Evolutionary conservation across 2,113 vertebrate genomes (phyloP), one percentile per base, ranked within the genome.

Genomic region (Perca fluviatilis): DNA sequence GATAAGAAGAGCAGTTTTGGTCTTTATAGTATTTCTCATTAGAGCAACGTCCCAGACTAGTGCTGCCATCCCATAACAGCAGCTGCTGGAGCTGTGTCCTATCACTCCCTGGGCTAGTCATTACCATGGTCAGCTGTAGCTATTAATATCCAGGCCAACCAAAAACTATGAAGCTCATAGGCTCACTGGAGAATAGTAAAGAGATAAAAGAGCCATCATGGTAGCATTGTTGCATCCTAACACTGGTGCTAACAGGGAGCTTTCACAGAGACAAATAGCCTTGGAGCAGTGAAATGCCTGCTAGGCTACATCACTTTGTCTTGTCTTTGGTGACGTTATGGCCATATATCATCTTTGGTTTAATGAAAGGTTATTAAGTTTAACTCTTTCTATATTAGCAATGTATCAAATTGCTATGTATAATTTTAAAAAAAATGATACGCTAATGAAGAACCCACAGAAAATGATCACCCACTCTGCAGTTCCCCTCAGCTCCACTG

Each of bases 141-240:
- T 82, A 68, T 90, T 90, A 87, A 91, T 88, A 88, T 70, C 43
- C 46, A 73, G 71, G 73, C 83, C 69, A 67, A 79, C 50, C 71
- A 19, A 73, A 86, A 84, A 79, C 56, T 49, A 54, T 53, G 46
- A 27, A 83, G 82, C 84, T 88, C 83, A 60, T 65, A 84, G 83
- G 74, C 83, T 87, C 78, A 36, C 67, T 69, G 43, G 62, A 82
- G 87, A 86, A 61, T 50, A 78, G 87, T 79, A 77, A 47, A 76
- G 51, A 91, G 86, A 88, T 91, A 92, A 93, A 91, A 81, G 87
- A 80, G 86, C 80, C 86, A 82, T 89, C 74, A 90, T 73, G 80
- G 68, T 58, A 76, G 79, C 70, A 74, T 64, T 80, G 83, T 90
- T 63, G 79, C 64, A 82, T 69, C 83, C 80, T 83, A 80, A 86